phyloP scores from a whole-genome alignment of 2,113 vertebrate species.

The Channa argus region DNA sequence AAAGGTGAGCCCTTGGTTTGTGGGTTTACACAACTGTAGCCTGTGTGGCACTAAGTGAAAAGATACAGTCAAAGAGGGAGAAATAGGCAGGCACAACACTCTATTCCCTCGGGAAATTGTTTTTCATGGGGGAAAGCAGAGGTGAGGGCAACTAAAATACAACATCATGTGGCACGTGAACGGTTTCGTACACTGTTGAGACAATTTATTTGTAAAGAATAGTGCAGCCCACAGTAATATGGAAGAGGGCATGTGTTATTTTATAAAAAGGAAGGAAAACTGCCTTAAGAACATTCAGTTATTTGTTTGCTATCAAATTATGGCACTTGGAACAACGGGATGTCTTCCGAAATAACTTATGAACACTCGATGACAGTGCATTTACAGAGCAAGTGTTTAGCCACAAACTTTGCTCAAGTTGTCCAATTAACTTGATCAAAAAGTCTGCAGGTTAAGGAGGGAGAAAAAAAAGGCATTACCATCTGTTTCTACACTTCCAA shows the following conservation, averaged over 20 bases:
- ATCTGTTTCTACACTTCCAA: slow-evolving; percentile 80
- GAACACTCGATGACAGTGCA: slow-evolving; percentile 71
- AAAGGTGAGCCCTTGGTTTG: slow-evolving; percentile 90
- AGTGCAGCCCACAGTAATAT: slow-evolving; percentile 15
- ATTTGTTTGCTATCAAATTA: slow-evolving; percentile 45
- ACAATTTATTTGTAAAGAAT: slow-evolving; percentile 23
- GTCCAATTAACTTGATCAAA: slow-evolving; percentile 84
- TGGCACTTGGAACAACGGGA: slow-evolving; percentile 41
- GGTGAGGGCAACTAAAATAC: background rate
- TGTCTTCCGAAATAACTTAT: slow-evolving; percentile 60
- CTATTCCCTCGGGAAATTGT: slow-evolving; percentile 35
- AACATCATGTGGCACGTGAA: slow-evolving; percentile 39
- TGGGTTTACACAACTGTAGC: slow-evolving; percentile 77
- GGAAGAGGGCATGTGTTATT: slow-evolving; percentile 3
- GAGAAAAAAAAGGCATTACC: slow-evolving; percentile 74
- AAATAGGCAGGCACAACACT: slow-evolving; percentile 30
- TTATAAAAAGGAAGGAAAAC: slow-evolving; percentile 10
- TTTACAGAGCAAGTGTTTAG: slow-evolving; percentile 54
- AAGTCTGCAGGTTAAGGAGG: slow-evolving; percentile 72
- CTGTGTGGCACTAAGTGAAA: slow-evolving; percentile 73
- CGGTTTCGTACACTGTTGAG: slow-evolving; percentile 23
- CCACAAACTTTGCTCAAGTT: slow-evolving; percentile 76
- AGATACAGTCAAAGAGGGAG: slow-evolving; percentile 35
- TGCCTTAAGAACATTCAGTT: slow-evolving; percentile 1
- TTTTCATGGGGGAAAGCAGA: slow-evolving; percentile 20